Conservation (phyloP, 2,113 vertebrate genomes). For the Todiramphus chloris region DNA sequence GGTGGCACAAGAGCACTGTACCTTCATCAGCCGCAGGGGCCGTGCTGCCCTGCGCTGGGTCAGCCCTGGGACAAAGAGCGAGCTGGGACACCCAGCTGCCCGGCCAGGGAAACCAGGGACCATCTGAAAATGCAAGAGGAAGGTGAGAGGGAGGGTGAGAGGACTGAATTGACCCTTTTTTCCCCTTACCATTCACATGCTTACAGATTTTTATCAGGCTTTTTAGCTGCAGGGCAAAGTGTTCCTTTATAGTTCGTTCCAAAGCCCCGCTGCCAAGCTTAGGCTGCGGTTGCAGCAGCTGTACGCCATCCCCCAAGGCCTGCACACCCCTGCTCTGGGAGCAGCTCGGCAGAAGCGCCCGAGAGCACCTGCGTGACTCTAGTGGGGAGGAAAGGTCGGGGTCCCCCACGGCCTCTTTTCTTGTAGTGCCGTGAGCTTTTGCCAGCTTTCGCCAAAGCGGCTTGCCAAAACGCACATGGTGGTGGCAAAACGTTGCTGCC, state of each 20-base stretch:
- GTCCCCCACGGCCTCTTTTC: neutral
- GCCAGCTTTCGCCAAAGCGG: fast-evolving
- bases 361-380: neutral
- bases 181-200: slow-evolving; percentile 51
- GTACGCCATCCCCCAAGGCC: slow-evolving; percentile 30
- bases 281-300: slow-evolving; percentile 18
- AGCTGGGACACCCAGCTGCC: fast-evolving
- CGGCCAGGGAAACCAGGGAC: neutral
- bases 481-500: fast-evolving
- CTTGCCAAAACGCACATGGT: neutral
- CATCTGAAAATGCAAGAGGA: neutral
- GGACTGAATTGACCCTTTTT: slow-evolving; percentile 41
- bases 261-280: slow-evolving; percentile 45
- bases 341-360: neutral
- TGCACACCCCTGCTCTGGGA: neutral
- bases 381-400: neutral
- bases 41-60: fast-evolving
- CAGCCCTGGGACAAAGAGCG: neutral
- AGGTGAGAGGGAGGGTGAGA: neutral
- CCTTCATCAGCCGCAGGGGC: fast-evolving
- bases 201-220: slow-evolving; percentile 64
- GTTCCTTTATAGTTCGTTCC: slow-evolving; percentile 58
- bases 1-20: fast-evolving
- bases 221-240: slow-evolving; percentile 41
- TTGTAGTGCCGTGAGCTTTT: fast-evolving